A percentile compares a stretch with the other conserved stretches of the same genome.
These are phyloP conservation scores for Luehdorfia chinensis DNA, from an alignment of 1,140 invertebrate genomes.

Conservation along the genomic window DNA sequence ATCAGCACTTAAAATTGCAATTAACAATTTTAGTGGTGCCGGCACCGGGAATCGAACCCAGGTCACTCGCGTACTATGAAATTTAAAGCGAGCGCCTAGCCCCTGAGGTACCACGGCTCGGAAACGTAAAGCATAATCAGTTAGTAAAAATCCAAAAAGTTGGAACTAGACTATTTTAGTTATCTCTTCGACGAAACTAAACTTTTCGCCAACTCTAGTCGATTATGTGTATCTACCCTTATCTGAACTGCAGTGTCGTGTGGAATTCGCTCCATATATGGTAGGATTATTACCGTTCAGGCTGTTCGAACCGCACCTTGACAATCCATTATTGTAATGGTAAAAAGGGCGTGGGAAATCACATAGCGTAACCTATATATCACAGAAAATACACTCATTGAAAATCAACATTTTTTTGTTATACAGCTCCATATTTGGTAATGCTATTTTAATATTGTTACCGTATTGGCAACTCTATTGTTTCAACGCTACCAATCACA, in stretches of 20 bases:
- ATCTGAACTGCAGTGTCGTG: slow-evolving; percentile 40
- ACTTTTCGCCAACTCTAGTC: too few species aligned
- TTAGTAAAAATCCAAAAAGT: too few species aligned
- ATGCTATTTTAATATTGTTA: not conserved
- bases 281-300: slow-evolving; percentile 24
- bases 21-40: too few species aligned
- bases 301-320: slow-evolving; percentile 29
- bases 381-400: slow-evolving; percentile 11
- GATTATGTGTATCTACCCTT: slow-evolving; percentile 35
- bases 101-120: too few species aligned
- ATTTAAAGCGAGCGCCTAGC: too few species aligned
- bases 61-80: too few species aligned
- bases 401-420: slow-evolving; percentile 1
- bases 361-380: slow-evolving; percentile 39
- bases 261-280: slow-evolving; percentile 58
- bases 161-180: too few species aligned
- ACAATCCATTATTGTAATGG: slow-evolving; percentile 28
- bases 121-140: too few species aligned
- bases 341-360: slow-evolving; percentile 44
- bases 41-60: too few species aligned
- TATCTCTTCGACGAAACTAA: too few species aligned
- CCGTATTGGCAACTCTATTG: not conserved
- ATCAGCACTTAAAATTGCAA: too few species aligned
- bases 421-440: slow-evolving; percentile 1
- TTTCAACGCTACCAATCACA: too few species aligned